phyloP scores from a whole-genome alignment of 92 coral and sea anemone genomes.

The Porites lobata region DNA sequence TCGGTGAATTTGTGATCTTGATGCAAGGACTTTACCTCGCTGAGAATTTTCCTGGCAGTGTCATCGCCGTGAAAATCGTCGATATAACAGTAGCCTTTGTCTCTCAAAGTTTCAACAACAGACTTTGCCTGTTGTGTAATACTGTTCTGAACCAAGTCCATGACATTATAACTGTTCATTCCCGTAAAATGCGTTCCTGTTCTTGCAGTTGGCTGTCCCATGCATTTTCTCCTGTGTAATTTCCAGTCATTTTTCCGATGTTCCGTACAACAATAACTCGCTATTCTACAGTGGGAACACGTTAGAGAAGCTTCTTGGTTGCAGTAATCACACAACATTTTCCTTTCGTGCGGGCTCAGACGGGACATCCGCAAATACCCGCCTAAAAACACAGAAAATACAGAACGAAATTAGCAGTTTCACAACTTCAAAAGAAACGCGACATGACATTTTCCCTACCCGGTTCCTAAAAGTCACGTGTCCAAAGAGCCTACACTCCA shows the following conservation, averaged over 20 bases:
- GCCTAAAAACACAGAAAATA: conserved; percentile 25
- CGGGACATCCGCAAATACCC: conserved; percentile 45
- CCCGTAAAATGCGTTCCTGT: neutral
- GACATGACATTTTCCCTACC: neutral
- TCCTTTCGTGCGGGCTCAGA: neutral
- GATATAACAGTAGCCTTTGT: conserved; percentile 80
- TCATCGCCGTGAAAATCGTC: conserved; percentile 86
- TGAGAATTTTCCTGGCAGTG: conserved; percentile 67
- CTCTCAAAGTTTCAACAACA: conserved; percentile 58
- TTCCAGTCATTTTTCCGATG: conserved; percentile 46
- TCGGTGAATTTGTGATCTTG: conserved; percentile 70
- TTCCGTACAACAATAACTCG: conserved; percentile 37
- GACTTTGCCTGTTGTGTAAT: conserved; percentile 33
- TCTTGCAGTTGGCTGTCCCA: conserved; percentile 7
- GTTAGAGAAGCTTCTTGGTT: conserved; percentile 27
- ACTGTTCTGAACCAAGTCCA: conserved; percentile 7
- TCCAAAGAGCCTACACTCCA: neutral
- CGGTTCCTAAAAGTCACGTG: conserved; percentile 28
- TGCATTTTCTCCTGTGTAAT: conserved; percentile 19
- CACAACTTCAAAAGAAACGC: neutral
- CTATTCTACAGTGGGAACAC: conserved; percentile 24
- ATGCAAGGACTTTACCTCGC: conserved; percentile 82
- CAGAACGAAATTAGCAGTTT: neutral
- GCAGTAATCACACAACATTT: conserved; percentile 35
- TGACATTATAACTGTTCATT: neutral